Percentiles rank a stretch among this genome's conserved stretches.
phyloP scores from a whole-genome alignment of 2,797 vertebrate genomes.

The Phataginus tricuspis region DNA sequence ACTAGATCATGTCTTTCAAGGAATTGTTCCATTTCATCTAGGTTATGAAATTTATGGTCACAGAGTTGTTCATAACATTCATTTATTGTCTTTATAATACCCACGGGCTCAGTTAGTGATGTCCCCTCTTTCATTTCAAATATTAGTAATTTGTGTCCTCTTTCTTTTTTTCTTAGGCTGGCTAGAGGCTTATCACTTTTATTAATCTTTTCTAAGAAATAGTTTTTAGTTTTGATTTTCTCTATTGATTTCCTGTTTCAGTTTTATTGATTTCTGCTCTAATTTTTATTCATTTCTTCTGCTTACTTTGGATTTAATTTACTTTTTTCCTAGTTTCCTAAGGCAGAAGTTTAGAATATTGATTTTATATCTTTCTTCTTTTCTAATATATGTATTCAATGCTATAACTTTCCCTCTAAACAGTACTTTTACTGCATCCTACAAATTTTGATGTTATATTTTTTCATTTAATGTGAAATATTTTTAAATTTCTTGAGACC shows the following conservation, averaged over 20 bases:
- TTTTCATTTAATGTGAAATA: constrained; percentile 35
- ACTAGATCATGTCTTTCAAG: not conserved
- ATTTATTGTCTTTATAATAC: not conserved
- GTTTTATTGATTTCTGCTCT: not conserved
- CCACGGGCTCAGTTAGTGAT: not conserved
- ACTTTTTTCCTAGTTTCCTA: not conserved
- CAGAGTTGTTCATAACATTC: not conserved
- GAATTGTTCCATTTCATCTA: not conserved
- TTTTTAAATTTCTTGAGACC: not conserved
- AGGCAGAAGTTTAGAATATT: not conserved
- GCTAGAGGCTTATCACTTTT: not conserved
- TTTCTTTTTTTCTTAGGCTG: not conserved
- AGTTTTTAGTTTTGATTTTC: not conserved
- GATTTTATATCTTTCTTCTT: not conserved
- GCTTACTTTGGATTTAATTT: not conserved
- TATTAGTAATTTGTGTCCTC: not conserved
- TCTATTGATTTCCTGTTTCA: not conserved
- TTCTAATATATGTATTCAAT: not conserved
- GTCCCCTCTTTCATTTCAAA: not conserved
- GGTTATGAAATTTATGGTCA: not conserved
- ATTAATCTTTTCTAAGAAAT: not conserved
- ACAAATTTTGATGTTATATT: not conserved
- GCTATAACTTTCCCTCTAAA: not conserved
- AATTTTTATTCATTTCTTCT: not conserved
- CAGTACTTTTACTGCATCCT: not conserved